Evolutionary conservation across 2,113 vertebrate genomes (phyloP).

Genomic region (Crotalus horridus): DNA sequence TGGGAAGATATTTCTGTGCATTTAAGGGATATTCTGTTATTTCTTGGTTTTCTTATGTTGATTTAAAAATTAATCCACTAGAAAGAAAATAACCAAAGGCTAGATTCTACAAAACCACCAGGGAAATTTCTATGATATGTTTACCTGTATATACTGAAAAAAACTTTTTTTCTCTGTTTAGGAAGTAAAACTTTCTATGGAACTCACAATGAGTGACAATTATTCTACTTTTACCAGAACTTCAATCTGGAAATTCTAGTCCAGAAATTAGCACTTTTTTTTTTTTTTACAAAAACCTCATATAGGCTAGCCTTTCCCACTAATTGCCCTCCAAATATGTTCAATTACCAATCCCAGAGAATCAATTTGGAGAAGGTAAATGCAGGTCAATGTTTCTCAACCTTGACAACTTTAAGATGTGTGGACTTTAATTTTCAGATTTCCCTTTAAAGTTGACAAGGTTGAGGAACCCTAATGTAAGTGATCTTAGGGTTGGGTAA

Average conservation of each 20-base stretch:
- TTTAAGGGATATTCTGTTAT: background rate
- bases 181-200: background rate
- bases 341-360: background rate
- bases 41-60: background rate
- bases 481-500: background rate
- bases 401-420: background rate
- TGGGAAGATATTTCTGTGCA: background rate
- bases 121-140: background rate
- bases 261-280: background rate
- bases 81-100: background rate
- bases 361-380: background rate
- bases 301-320: background rate
- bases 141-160: background rate
- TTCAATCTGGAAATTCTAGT: background rate
- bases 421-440: background rate
- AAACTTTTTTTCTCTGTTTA: background rate
- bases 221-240: background rate
- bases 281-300: background rate
- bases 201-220: background rate
- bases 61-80: conserved; percentile 2
- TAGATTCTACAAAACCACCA: background rate
- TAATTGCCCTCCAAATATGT: background rate
- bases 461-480: background rate
- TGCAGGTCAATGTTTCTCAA: background rate
- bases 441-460: background rate